A percentile compares a stretch with the other conserved stretches of the same genome.
Evolutionary conservation across 2,113 vertebrate genomes (phyloP).

Genomic region (Anser cygnoides): DNA sequence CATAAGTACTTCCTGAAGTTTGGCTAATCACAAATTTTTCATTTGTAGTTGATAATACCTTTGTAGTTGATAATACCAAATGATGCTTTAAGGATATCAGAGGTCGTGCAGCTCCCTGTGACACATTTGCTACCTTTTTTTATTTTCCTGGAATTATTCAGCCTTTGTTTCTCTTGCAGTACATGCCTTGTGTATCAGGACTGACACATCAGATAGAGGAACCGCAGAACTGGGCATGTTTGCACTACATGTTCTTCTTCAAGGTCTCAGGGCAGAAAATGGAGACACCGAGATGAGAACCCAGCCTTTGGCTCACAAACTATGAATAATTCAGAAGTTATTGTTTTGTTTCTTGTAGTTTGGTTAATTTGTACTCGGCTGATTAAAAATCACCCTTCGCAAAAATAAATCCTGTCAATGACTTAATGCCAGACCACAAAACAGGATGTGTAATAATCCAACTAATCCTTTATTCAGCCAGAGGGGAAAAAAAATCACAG

Average conservation of each 20-base stretch:
- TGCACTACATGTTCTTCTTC: background rate
- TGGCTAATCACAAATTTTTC: background rate
- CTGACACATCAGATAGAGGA: background rate
- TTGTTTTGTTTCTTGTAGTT: background rate
- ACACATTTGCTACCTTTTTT: background rate
- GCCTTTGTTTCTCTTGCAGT: background rate
- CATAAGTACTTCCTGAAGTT: background rate
- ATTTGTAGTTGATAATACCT: background rate
- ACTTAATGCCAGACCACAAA: background rate
- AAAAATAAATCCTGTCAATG: background rate
- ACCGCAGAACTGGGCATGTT: fast-evolving
- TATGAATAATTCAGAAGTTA: background rate
- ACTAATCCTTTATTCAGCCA: background rate
- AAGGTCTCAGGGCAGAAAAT: background rate
- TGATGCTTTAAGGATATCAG: background rate
- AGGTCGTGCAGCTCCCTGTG: background rate
- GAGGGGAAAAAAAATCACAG: slow-evolving; percentile 10
- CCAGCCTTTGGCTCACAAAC: background rate
- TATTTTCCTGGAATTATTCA: slow-evolving; percentile 19
- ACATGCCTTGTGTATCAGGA: background rate
- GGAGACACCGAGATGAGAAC: background rate
- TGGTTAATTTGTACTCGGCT: background rate
- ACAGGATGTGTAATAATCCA: background rate
- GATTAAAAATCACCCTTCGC: slow-evolving; percentile 11
- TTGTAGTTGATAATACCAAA: background rate